Conservation (phyloP, 92 coral and sea anemone species). For the Epizoanthus ramosus region DNA sequence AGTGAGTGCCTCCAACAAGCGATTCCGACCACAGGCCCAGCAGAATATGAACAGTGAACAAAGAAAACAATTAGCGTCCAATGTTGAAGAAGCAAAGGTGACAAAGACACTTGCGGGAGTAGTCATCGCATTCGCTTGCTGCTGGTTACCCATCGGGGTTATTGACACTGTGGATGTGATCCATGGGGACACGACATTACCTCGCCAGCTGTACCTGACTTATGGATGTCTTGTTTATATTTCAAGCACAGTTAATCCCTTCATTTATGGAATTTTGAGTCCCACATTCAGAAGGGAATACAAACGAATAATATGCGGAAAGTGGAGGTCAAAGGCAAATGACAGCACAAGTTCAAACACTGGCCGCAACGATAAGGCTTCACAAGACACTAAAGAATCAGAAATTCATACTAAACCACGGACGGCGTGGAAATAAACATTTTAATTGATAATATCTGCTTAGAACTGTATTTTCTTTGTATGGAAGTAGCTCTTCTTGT, state of each 20-base stretch:
- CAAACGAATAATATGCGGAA: conserved; percentile 23
- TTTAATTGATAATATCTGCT: too few species aligned
- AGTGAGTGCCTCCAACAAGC: conserved; percentile 19
- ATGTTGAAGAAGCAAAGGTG: conserved; percentile 40
- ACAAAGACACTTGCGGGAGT: conserved; percentile 38
- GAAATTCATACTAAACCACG: too few species aligned
- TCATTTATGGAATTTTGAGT: conserved; percentile 36
- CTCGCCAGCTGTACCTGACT: conserved; percentile 12
- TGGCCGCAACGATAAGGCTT: conserved; percentile 12
- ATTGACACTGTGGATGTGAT: conserved; percentile 30
- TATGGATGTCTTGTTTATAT: too few species aligned
- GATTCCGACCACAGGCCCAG: conserved; percentile 7
- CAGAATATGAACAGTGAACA: conserved; percentile 11
- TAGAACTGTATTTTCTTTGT: too few species aligned
- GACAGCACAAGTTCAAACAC: conserved; percentile 29
- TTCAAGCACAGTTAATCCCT: conserved; percentile 15
- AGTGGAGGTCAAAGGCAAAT: conserved; percentile 6
- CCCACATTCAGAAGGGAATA: conserved; percentile 43
- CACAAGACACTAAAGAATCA: conserved; percentile 3
- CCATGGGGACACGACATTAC: conserved; percentile 27
- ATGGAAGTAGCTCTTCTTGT: too few species aligned
- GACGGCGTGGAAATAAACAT: too few species aligned
- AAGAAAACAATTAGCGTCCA: conserved; percentile 26
- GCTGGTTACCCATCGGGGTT: conserved; percentile 31
- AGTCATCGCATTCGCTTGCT: conserved; percentile 33